phyloP scores from a whole-genome alignment of 2,113 vertebrate genomes.

The Perca schrenkii region DNA sequence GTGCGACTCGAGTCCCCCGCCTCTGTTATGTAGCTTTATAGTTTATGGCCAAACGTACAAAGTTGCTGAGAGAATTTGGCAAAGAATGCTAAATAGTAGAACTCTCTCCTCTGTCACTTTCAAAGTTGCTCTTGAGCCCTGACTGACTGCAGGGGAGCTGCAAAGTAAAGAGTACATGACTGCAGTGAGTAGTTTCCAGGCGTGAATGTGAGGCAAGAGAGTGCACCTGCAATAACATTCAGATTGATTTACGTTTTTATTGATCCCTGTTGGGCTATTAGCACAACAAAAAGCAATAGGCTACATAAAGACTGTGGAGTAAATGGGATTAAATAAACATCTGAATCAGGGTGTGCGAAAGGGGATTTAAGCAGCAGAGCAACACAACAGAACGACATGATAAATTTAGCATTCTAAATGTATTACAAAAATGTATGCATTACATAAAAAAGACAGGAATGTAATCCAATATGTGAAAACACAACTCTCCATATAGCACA shows the following conservation, averaged over 20 bases:
- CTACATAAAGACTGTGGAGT: neutral
- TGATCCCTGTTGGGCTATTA: constrained; percentile 20
- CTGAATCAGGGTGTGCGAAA: constrained; percentile 5
- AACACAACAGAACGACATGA: neutral
- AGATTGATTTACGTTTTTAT: constrained; percentile 23
- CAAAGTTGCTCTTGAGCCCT: constrained; percentile 30
- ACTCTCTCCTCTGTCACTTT: neutral
- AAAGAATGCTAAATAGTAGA: constrained; percentile 1
- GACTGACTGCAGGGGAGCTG: neutral
- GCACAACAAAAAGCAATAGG: neutral
- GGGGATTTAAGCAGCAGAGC: neutral
- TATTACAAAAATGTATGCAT: constrained; percentile 5
- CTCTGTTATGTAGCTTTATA: neutral
- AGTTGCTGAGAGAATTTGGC: neutral
- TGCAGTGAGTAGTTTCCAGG: neutral
- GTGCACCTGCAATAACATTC: constrained; percentile 29
- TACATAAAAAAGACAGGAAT: constrained; percentile 22
- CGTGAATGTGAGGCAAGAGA: constrained; percentile 1
- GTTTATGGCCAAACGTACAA: constrained; percentile 6
- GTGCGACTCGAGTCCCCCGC: too few relatives aligned
- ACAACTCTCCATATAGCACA: constrained; percentile 5
- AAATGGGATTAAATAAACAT: constrained; percentile 2
- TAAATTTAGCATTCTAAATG: neutral
- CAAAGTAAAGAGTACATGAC: neutral
- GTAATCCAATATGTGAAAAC: constrained; percentile 32